Base-by-base conservation (phyloP, 2,888 invertebrate genomes). In the Tipula unca region DNA sequence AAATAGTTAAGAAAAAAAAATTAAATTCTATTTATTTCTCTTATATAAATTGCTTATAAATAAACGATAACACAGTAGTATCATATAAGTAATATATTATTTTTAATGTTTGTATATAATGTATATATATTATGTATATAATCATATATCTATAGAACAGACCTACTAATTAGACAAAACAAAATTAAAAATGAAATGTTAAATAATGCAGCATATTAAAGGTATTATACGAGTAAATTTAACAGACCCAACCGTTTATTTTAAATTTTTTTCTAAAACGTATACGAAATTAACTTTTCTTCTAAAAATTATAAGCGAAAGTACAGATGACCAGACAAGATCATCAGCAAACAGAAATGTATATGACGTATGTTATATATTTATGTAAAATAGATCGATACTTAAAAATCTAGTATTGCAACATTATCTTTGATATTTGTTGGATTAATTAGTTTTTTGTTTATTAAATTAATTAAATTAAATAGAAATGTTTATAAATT, bases 381-480 rank as follows among this genome's bases (percentile, higher is more conserved):
- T 25, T n/a, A n/a, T n/a, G n/a, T n/a, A n/a, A n/a, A n/a, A 69
- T 25, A 69, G 1, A 42, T 42, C n/a, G 20, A 8, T 83, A 2
- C 35, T 29, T 83, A 83, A 83, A 29, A 32, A n/a, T 17, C 83
- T 83, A 83, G 35, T 83, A 83, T 83, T 83, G 83, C 83, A 83
- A 83, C 83, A 83, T 83, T 83, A 83, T 83, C 83, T 83, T 83
- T 83, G 83, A 83, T 83, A 32, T 83, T 83, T 83, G 29, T 83
- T 32, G 83, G n/a, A 83, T 83, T 83, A 83, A 69, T 25, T 69
- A 69, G 69, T 69, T 83, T 14, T 35, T 32, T 32, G 5, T 83
- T 83, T n/a, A 83, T 29, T 29, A 32, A 32, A 32, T 83, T 83
- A 32, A 32, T 83, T 83, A 29, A 35, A 82, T 82, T 82, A 82